These are phyloP conservation scores for Protosalanx chinensis DNA, from an alignment of 2,797 vertebrate genomes.

Conservation along the genomic window DNA sequence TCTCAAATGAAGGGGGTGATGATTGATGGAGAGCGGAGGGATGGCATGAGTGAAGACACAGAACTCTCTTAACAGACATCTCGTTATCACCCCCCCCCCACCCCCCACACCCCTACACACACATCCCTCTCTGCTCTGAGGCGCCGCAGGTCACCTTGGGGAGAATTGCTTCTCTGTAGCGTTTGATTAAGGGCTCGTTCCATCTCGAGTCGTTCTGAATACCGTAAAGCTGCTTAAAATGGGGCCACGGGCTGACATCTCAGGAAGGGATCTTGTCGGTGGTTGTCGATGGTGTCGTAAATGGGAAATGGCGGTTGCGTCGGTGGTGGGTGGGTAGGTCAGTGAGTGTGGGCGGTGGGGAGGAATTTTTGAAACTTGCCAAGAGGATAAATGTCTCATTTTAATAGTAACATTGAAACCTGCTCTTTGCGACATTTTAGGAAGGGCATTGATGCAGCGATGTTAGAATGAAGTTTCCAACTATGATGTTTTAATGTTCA, in stretches of 20 bases:
- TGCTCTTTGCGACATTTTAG: neutral
- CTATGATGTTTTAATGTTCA: no score
- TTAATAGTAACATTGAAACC: neutral
- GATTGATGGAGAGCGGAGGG: neutral
- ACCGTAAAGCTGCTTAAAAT: constrained; percentile 47
- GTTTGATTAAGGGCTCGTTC: constrained; percentile 72
- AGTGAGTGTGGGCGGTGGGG: neutral
- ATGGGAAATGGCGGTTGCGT: constrained; percentile 29
- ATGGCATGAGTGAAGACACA: neutral
- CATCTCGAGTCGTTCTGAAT: constrained; percentile 72
- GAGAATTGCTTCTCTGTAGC: constrained; percentile 74
- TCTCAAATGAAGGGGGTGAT: neutral
- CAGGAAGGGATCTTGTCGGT: constrained; percentile 46
- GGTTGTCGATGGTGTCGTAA: constrained; percentile 56
- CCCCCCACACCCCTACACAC: no score
- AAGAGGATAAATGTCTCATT: constrained; percentile 18
- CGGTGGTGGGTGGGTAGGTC: no score
- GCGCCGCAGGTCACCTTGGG: constrained; percentile 72
- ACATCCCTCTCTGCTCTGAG: constrained; percentile 1
- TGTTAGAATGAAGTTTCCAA: no score
- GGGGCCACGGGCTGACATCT: constrained; percentile 53
- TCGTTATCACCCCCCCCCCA: no score
- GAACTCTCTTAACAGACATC: no score
- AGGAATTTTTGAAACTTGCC: constrained; percentile 38
- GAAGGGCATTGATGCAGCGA: no score